Conservation (phyloP, 1,140 invertebrate genomes). For the Thaumatotibia leucotreta region DNA sequence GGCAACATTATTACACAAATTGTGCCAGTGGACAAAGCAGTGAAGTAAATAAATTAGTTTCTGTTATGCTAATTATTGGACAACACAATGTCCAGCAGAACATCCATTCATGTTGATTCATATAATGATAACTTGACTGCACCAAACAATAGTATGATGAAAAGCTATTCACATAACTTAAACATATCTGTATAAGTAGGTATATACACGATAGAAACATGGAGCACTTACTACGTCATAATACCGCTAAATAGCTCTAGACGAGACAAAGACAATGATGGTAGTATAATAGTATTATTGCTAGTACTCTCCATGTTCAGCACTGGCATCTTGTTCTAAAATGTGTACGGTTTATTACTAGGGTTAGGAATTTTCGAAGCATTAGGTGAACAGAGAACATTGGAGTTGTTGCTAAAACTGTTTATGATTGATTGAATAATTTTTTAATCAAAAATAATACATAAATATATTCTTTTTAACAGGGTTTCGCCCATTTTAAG, state of each 20-base stretch:
- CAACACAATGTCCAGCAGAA: neutral
- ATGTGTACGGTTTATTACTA: too few relatives aligned
- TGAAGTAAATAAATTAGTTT: neutral
- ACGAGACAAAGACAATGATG: neutral
- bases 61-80: slow-evolving; percentile 39
- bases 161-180: neutral
- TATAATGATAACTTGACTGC: neutral
- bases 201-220: neutral
- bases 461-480: too few relatives aligned
- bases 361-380: too few relatives aligned
- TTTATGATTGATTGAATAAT: too few relatives aligned
- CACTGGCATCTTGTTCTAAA: too few relatives aligned
- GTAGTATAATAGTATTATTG: neutral
- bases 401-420: too few relatives aligned
- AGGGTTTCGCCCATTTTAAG: too few relatives aligned
- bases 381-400: too few relatives aligned
- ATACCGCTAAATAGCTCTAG: neutral
- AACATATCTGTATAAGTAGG: neutral
- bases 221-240: neutral
- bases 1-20: neutral
- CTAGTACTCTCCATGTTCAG: neutral
- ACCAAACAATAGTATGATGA: neutral
- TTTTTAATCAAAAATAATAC: too few relatives aligned
- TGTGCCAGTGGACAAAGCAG: neutral
- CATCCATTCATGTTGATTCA: neutral